Evolutionary conservation across 2,888 invertebrate species (phyloP).

Genomic region (Nycteola revayana): DNA sequence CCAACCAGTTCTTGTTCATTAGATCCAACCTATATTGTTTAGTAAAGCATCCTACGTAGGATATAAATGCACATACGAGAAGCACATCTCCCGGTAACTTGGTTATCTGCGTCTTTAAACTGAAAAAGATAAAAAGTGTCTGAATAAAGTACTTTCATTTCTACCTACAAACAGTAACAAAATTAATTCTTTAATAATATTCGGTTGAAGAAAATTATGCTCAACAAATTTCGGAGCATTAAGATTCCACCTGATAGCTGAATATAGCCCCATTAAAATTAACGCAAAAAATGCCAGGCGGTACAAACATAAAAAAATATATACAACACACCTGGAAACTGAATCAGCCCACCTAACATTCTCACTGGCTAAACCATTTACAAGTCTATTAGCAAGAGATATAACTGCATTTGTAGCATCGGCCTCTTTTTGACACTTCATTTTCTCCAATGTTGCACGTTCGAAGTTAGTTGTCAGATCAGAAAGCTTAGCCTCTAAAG

Average conservation of each 20-base stretch:
- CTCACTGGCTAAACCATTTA: constrained; percentile 97
- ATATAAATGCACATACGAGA: constrained; percentile 96
- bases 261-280: too few species aligned
- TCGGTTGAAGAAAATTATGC: too few species aligned
- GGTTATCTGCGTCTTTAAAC: constrained; percentile 92
- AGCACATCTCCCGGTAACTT: constrained; percentile 97
- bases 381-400: constrained; percentile 94
- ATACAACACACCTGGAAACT: constrained; percentile 85
- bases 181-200: too few species aligned
- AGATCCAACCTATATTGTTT: constrained; percentile 95
- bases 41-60: constrained; percentile 98
- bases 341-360: constrained; percentile 98
- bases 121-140: too few species aligned
- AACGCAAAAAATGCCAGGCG: too few species aligned
- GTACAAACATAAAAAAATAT: too few species aligned
- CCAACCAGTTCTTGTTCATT: constrained; percentile 93
- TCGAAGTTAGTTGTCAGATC: constrained; percentile 96
- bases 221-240: too few species aligned
- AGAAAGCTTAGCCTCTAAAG: constrained; percentile 93
- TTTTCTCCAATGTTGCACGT: constrained; percentile 93
- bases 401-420: constrained; percentile 97
- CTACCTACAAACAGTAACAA: too few species aligned
- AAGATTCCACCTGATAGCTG: too few species aligned
- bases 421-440: constrained; percentile 96
- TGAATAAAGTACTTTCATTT: too few species aligned